phyloP scores from a whole-genome alignment of 2,888 invertebrate genomes.

The Papilio gigon region DNA sequence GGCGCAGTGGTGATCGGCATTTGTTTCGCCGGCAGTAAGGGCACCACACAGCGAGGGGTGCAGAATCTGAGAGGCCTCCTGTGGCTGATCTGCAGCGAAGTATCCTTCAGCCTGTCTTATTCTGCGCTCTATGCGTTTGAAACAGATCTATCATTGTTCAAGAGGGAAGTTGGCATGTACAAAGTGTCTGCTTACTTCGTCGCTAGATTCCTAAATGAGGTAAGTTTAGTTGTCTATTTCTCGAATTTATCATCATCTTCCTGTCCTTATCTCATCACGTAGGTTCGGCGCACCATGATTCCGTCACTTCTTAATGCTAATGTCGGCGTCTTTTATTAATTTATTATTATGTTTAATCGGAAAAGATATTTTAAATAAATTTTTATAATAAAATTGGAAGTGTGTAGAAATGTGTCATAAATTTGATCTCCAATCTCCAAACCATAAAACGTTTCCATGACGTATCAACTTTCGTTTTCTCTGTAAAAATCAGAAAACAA shows the following conservation, averaged over 20 bases:
- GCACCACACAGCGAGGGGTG: slow-evolving; percentile 74
- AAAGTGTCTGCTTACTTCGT: slow-evolving; percentile 71
- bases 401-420: too few relatives aligned
- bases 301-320: too few relatives aligned
- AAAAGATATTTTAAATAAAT: too few relatives aligned
- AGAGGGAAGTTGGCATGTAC: slow-evolving; percentile 73
- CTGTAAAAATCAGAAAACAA: background rate
- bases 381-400: background rate
- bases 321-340: background rate
- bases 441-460: background rate
- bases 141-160: slow-evolving; percentile 68
- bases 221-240: slow-evolving; percentile 51
- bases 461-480: slow-evolving; percentile 3
- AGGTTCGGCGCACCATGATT: too few relatives aligned
- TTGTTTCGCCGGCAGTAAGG: slow-evolving; percentile 70
- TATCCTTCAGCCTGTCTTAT: slow-evolving; percentile 75
- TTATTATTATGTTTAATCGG: background rate
- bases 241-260: too few relatives aligned
- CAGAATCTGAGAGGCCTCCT: slow-evolving; percentile 76
- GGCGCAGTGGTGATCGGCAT: slow-evolving; percentile 69
- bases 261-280: too few relatives aligned
- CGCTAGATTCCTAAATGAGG: slow-evolving; percentile 64
- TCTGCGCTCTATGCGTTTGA: slow-evolving; percentile 73
- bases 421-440: too few relatives aligned
- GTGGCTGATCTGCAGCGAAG: slow-evolving; percentile 78